These are phyloP conservation scores for Indicator indicator DNA, from an alignment of 2,113 vertebrate genomes.

Conservation along the genomic window DNA sequence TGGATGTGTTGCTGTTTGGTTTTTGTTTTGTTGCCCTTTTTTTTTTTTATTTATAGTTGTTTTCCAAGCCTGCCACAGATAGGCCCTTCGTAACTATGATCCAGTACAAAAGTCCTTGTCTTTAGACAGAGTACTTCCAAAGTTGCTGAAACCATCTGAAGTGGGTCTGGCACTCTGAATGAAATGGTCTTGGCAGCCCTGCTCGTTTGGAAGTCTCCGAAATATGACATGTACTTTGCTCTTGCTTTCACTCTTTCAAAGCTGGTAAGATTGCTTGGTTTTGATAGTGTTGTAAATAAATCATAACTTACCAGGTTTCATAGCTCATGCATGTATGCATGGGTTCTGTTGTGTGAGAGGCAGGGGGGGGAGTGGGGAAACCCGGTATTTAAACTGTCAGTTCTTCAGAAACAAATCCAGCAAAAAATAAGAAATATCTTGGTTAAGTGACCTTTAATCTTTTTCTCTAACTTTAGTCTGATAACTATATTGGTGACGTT, in stretches of 20 bases:
- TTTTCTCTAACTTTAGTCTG: neutral
- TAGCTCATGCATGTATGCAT: neutral
- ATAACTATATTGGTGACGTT: accelerated
- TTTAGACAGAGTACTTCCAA: neutral
- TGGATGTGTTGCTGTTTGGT: neutral
- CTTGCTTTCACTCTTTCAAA: neutral
- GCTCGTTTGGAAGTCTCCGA: neutral
- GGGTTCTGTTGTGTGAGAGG: neutral
- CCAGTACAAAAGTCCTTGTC: neutral
- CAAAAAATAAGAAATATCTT: neutral
- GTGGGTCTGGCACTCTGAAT: neutral
- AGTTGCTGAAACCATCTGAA: neutral
- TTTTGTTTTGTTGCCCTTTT: accelerated
- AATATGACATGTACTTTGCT: neutral
- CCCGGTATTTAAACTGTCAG: neutral
- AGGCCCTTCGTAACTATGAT: neutral
- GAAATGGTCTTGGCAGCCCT: neutral
- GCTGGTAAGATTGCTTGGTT: neutral
- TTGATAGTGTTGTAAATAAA: neutral
- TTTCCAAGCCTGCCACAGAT: neutral
- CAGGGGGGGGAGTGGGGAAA: neutral
- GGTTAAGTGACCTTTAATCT: neutral
- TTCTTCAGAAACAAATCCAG: neutral
- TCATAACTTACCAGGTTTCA: neutral
- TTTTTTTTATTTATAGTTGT: accelerated